Percentiles rank a stretch among this genome's conserved stretches.
Evolutionary conservation across 2,113 vertebrate species (phyloP).

Genomic region (Labrus mixtus): DNA sequence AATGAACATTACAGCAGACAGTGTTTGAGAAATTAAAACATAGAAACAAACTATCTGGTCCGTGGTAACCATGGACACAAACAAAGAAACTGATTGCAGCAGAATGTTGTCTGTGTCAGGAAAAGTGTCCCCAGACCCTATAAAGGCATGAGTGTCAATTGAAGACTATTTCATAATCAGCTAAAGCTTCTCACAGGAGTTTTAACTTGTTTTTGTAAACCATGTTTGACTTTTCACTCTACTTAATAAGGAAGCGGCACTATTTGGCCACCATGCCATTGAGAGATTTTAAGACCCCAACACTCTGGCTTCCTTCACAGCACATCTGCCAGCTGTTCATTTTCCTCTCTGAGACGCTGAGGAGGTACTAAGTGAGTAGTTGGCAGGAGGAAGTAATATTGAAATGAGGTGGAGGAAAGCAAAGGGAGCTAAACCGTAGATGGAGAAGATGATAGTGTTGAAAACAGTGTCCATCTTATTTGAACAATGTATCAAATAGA

Average conservation of each 20-base stretch:
- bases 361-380: not conserved
- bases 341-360: constrained; percentile 23
- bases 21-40: no score
- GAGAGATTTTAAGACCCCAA: constrained; percentile 9
- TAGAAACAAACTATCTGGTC: no score
- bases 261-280: not conserved
- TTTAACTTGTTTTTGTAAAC: no score
- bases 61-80: no score
- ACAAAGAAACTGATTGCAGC: no score
- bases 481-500: not conserved
- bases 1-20: no score
- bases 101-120: no score
- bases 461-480: not conserved
- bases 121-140: no score
- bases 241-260: not conserved
- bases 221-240: not conserved
- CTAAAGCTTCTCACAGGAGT: no score
- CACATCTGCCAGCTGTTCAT: constrained; percentile 39
- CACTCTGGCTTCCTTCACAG: not conserved
- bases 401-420: constrained; percentile 13
- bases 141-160: no score
- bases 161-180: no score
- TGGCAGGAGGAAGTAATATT: constrained; percentile 28
- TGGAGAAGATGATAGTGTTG: not conserved
- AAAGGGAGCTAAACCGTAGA: constrained; percentile 9